Evolutionary conservation across 2,797 vertebrate species (phyloP).

Genomic region (Clarias pachynema): DNA sequence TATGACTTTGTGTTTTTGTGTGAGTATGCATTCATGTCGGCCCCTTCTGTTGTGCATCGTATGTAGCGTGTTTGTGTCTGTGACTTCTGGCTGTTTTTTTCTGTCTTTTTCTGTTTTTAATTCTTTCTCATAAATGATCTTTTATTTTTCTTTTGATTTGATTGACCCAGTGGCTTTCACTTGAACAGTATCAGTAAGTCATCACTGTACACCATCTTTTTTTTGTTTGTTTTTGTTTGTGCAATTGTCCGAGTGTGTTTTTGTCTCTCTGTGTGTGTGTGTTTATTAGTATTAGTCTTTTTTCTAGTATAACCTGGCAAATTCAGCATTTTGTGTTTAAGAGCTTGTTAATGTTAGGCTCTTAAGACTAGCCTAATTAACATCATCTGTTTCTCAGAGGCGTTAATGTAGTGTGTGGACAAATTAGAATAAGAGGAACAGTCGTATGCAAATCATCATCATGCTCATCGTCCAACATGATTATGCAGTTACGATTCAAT

Average conservation of each 20-base stretch:
- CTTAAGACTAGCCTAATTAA: neutral
- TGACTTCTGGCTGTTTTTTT: constrained; percentile 29
- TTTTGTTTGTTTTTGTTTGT: constrained; percentile 27
- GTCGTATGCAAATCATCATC: neutral
- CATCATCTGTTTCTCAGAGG: neutral
- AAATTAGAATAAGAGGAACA: neutral
- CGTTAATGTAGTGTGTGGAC: neutral
- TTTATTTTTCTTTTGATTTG: constrained; percentile 62
- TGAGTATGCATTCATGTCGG: constrained; percentile 21
- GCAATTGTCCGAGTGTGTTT: constrained; percentile 23
- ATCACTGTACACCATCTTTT: constrained; percentile 48
- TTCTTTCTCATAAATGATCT: constrained; percentile 57
- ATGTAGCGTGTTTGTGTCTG: neutral
- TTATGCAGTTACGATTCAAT: no score
- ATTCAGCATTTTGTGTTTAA: neutral
- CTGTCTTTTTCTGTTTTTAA: constrained; percentile 38
- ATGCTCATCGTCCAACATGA: no score
- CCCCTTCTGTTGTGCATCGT: neutral
- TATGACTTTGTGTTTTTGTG: neutral
- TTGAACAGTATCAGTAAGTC: constrained; percentile 82
- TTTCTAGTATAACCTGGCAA: neutral
- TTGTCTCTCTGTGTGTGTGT: constrained; percentile 11
- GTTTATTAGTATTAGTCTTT: constrained; percentile 1
- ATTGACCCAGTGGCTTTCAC: constrained; percentile 78
- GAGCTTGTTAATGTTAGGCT: neutral